phyloP scores from a whole-genome alignment of 2,797 vertebrate genomes.

The Microctenopoma steveboyesi region DNA sequence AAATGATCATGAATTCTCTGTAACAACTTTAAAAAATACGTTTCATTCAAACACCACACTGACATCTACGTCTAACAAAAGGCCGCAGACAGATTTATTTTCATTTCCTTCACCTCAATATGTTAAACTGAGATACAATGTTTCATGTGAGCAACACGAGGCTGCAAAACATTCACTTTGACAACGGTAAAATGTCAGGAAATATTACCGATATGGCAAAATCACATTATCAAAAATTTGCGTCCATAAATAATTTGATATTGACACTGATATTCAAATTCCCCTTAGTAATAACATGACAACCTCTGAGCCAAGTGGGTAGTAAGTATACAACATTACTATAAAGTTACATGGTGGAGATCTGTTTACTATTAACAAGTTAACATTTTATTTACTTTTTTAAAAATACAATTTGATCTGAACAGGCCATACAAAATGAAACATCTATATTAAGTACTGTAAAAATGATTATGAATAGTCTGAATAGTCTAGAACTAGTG shows the following conservation, averaged over 20 bases:
- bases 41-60: constrained; percentile 5
- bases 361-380: constrained; percentile 1
- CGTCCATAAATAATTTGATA: constrained; percentile 31
- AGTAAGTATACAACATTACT: constrained; percentile 40
- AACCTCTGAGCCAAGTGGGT: constrained; percentile 19
- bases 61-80: constrained; percentile 20
- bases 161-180: constrained; percentile 44
- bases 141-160: constrained; percentile 10
- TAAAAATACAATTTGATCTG: constrained; percentile 25
- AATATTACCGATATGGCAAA: constrained; percentile 44
- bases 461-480: constrained; percentile 3
- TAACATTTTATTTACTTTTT: constrained; percentile 6
- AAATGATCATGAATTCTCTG: not conserved
- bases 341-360: constrained; percentile 36
- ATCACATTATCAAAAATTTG: constrained; percentile 35
- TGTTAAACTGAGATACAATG: constrained; percentile 37
- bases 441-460: constrained; percentile 1
- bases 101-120: constrained; percentile 34
- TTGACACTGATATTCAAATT: constrained; percentile 12
- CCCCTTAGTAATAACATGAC: constrained; percentile 14
- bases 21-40: not conserved
- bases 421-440: constrained; percentile 26
- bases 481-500: constrained; percentile 23
- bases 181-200: constrained; percentile 41
- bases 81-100: constrained; percentile 25